phyloP scores from a whole-genome alignment of 2,113 vertebrate genomes.

The Cryptomyrus ogoouensis region DNA sequence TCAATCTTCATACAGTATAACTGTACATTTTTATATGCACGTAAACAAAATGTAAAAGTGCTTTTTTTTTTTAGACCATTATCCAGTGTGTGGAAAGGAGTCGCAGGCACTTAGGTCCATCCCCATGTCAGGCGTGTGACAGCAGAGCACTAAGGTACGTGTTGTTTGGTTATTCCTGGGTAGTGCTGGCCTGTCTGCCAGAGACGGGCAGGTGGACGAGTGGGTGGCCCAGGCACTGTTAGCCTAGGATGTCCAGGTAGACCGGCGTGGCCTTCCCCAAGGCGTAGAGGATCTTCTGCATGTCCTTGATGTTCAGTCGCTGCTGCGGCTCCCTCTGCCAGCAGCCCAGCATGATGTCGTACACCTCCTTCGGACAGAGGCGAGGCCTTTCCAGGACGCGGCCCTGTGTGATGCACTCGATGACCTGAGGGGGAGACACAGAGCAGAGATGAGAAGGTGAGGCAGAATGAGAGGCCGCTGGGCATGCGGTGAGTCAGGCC shows the following conservation, averaged over 20 bases:
- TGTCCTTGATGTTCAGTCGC: conserved; percentile 68
- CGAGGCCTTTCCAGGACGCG: conserved; percentile 65
- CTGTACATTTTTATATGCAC: conserved; percentile 46
- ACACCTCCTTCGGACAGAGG: conserved; percentile 67
- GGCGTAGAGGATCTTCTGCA: conserved; percentile 62
- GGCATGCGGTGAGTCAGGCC: not conserved
- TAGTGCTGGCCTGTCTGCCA: conserved; percentile 4
- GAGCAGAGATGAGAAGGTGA: conserved; percentile 1
- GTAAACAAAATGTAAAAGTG: conserved; percentile 63
- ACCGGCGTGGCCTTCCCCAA: conserved; percentile 68
- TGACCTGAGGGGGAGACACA: conserved; percentile 54
- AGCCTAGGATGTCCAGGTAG: conserved; percentile 70
- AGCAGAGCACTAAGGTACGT: conserved; percentile 37
- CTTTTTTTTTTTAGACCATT: conserved; percentile 44
- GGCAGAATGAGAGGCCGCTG: not conserved
- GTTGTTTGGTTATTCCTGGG: conserved; percentile 37
- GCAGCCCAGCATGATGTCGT: conserved; percentile 70
- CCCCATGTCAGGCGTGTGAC: conserved; percentile 44
- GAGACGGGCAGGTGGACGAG: not conserved
- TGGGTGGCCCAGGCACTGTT: conserved; percentile 19
- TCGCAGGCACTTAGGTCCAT: conserved; percentile 66
- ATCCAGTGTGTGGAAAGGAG: conserved; percentile 56
- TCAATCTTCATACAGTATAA: conserved; percentile 39
- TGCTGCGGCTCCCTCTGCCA: conserved; percentile 73
- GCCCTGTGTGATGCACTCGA: conserved; percentile 71